Conservation (phyloP, 1,140 invertebrate genomes). For the Sinonovacula constricta region DNA sequence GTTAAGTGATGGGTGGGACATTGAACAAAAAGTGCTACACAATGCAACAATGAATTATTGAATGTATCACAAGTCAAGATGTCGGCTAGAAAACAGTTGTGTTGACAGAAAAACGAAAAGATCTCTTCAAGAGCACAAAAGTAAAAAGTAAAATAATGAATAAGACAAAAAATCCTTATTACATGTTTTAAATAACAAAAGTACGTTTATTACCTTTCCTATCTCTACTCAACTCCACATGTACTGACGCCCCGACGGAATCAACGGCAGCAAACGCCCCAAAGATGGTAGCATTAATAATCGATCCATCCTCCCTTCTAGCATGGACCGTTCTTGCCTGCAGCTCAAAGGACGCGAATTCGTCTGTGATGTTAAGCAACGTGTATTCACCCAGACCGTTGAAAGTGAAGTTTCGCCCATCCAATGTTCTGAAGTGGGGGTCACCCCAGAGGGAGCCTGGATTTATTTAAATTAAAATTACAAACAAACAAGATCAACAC, state of each 20-base stretch:
- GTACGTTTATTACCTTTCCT: not conserved
- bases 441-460: not conserved
- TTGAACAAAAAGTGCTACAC: too few relatives aligned
- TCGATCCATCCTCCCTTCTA: not conserved
- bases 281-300: not conserved
- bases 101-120: too few relatives aligned
- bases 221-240: not conserved
- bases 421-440: not conserved
- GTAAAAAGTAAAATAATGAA: too few relatives aligned
- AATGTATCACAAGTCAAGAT: too few relatives aligned
- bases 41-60: too few relatives aligned
- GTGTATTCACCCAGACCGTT: not conserved
- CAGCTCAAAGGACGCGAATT: not conserved
- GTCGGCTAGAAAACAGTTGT: too few relatives aligned
- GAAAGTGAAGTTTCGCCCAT: not conserved
- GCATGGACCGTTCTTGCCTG: not conserved
- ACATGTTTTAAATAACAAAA: too few relatives aligned
- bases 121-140: too few relatives aligned
- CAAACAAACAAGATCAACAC: too few relatives aligned
- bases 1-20: too few relatives aligned
- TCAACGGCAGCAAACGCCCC: not conserved
- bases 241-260: not conserved
- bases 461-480: too few relatives aligned
- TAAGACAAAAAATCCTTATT: too few relatives aligned
- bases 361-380: not conserved